Evolutionary conservation across 2,888 invertebrate genomes (phyloP), one percentile per base, ranked within the genome.

Genomic region (Steromphala cineraria): DNA sequence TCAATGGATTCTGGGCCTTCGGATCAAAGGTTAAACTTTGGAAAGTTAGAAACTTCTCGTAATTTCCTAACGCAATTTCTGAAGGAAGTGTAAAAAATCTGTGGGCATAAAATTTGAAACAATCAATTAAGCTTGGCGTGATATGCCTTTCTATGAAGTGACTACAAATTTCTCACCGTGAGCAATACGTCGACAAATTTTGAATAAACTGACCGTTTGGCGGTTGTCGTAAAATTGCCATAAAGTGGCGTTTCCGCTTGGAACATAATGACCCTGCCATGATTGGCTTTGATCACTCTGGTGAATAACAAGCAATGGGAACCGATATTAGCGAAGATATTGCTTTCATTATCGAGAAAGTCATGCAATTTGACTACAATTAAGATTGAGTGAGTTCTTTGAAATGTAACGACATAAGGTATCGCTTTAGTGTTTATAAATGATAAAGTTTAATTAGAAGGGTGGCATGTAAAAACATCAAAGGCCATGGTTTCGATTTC

Each of bases 391-490:
- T 28, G 62, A 21, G 62, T 28, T 24, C 62, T 62, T 62, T 62
- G 62, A 62, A 62, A 62, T 21, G 62, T 24, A 15, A 62, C 62
- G 28, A 62, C 28, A 28, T 62, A 62, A 28, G 62, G 62, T 62
- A 62, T 62, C 62, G 62, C 28, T 62, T 62, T 62, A 62, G 62
- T 62, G 62, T 62, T 62, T 62, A 62, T 62, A 62, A 62, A 62
- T 62, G 62, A 62, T 62, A 62, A 62, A 62, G 62, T 62, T 62
- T 62, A 62, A 62, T 62, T 62, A 62, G 15, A 24, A 24, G 62
- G 62, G 62, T 24, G 24, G 62, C 24, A 24, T 15, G 24, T 62
- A 28, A 62, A 62, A 24, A 62, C 62, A 62, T 62, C 62, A 62
- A 62, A 62, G 62, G 62, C 62, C 28, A 46, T 46, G 10, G 10